A percentile compares a stretch with the other conserved stretches of the same genome.
Conservation (phyloP, 2,797 vertebrate genomes). For the Acipenser ruthenus region DNA sequence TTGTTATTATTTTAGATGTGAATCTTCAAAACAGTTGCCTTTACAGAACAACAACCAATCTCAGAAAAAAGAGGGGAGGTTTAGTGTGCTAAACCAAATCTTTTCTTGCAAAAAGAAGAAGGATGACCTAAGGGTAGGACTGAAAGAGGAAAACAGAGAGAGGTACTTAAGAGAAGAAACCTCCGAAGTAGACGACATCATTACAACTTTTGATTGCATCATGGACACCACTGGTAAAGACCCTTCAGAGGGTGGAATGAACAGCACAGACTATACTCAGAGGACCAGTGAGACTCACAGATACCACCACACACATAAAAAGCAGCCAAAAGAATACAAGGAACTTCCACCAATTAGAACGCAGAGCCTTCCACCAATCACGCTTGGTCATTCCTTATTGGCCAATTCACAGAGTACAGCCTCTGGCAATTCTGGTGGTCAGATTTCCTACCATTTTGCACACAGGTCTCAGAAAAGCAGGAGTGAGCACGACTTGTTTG, state of each 20-base stretch:
- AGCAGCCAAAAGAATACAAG: conserved; percentile 38
- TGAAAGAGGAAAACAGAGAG: conserved; percentile 45
- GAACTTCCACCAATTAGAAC: conserved; percentile 61
- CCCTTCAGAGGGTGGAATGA: conserved; percentile 30
- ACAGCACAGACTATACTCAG: conserved; percentile 44
- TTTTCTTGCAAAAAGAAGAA: conserved; percentile 73
- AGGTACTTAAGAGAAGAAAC: conserved; percentile 43
- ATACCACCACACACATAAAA: conserved; percentile 49
- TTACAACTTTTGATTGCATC: conserved; percentile 70
- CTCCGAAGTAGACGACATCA: conserved; percentile 77
- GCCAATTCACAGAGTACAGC: conserved; percentile 39
- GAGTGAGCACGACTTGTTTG: conserved; percentile 66
- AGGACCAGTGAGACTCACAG: conserved; percentile 48
- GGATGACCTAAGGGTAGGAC: conserved; percentile 41
- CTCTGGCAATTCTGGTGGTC: conserved; percentile 34
- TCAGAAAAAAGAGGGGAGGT: conserved; percentile 64
- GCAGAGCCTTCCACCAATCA: conserved; percentile 71
- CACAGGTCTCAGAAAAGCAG: conserved; percentile 63
- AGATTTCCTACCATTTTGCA: conserved; percentile 36
- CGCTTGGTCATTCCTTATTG: conserved; percentile 50
- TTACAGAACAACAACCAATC: conserved; percentile 43
- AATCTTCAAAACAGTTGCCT: conserved; percentile 41
- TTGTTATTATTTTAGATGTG: conserved; percentile 35
- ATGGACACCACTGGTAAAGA: conserved; percentile 54
- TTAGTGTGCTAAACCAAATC: conserved; percentile 68